Evolutionary conservation across 2,113 vertebrate genomes (phyloP), one percentile per base, ranked within the genome.

Genomic region (Acanthisitta chloris): DNA sequence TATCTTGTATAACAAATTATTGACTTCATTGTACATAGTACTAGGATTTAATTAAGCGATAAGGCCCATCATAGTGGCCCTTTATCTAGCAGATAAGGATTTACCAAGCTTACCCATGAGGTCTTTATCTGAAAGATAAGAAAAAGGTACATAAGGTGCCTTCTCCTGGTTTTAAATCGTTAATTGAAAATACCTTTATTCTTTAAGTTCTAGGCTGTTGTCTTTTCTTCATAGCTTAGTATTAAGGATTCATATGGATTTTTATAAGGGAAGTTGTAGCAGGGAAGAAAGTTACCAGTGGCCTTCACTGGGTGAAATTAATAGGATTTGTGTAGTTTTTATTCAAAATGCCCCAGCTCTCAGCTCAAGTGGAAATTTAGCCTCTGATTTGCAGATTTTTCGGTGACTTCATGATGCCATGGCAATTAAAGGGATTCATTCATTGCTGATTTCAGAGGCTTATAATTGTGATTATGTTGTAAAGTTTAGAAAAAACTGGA

Each of bases 31-130:
- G 94, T 95, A 95, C 91, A 90, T 97, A 88, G 95, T 96, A 96
- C 86, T 80, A 90, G 96, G 96, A 97, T 97, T 97, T 97, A 97
- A 97, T 97, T 97, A 97, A 97, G 97, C 84, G 97, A 97, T 97
- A 97, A 97, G 96, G 59, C 72, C 96, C 94, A 88, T 97, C 97
- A 82, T 94, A 88, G 90, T 85, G 65, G 88, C 49, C 88, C 82
- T 96, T 97, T 96, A 97, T 97, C 96, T 96, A 67, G 71, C 54
- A 96, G 97, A 97, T 97, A 97, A 97, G 93, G 96, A 96, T 97
- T 97, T 97, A 94, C 91, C 88, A 91, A 93, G 94, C 96, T 96
- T 97, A 96, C 84, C 90, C 90, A 69, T 90, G 96, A 96, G 92
- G 97, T 96, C 81, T 95, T 97, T 97, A 97, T 97, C 96, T 95